Evolutionary conservation across 2,113 vertebrate genomes (phyloP), one percentile per base, ranked within the genome.

Genomic region (Chauna torquata): DNA sequence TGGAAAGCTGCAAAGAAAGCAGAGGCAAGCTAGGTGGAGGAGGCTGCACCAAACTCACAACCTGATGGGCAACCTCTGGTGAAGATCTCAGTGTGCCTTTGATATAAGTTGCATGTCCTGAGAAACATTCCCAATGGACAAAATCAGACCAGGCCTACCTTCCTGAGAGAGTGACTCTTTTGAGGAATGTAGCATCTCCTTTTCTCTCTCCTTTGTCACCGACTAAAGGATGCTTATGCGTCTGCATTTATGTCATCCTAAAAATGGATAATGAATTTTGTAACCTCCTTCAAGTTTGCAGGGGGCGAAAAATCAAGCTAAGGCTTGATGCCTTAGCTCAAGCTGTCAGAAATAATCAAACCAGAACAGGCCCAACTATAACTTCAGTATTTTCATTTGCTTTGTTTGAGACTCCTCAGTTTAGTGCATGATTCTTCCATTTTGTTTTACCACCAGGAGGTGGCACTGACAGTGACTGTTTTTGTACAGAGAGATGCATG

Each of bases 381-480:
- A 45, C 36, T 36, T 69, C 14, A 49, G 0, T 34, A 25, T 83
- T 81, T 91, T 75, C 25, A 25, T 7, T 76, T n/a, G n/a, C n/a
- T 69, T 52, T 58, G 12, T 36, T 82, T 42, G 52, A 44, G 82
- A 75, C 49, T 62, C 38, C 64, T 65, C n/a, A 74, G 11, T 3
- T 52, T 50, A 62, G 38, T 16, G 24, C 47, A 50, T 57, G 28
- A 12, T 85, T 89, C 79, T 97, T 97, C 94, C 95, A 61, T 96
- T 97, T 95, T 97, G n/a, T 95, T 88, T 93, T 94, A 90, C 91
- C 75, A 92, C 97, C 97, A 98, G 97, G 93, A 98, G 97, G 91
- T 98, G 97, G 96, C 97, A 96, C 92, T 95, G 96, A 78, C 57
- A 96, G 98, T 97, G 96, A 92, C 96, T 88, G 36, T 81, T 96